These are phyloP conservation scores for Planiliza haematocheilus DNA, from an alignment of 2,113 vertebrate species.

Conservation along the genomic window DNA sequence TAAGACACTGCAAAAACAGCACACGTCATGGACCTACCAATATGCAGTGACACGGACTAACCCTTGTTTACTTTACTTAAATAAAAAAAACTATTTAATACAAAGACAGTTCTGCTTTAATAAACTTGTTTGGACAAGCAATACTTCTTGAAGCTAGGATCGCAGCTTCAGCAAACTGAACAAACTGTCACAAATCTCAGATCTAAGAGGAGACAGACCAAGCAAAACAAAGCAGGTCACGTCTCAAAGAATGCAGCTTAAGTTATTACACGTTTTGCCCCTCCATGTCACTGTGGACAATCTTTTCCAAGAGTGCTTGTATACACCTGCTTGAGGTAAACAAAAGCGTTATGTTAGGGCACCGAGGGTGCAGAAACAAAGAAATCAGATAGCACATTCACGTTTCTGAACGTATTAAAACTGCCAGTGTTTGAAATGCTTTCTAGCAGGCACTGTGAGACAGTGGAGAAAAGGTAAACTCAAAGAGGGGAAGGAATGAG, in stretches of 20 bases:
- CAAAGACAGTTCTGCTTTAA: not conserved
- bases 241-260: constrained; percentile 10
- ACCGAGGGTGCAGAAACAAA: not conserved
- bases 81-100: too few species aligned
- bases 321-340: constrained; percentile 15
- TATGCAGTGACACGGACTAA: not conserved
- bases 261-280: constrained; percentile 28
- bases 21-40: too few species aligned
- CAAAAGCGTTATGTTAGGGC: constrained; percentile 12
- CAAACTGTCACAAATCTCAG: constrained; percentile 16
- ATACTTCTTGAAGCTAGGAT: not conserved
- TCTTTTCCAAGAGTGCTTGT: constrained; percentile 7
- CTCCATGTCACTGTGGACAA: constrained; percentile 22
- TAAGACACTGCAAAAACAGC: too few species aligned
- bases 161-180: constrained; percentile 19
- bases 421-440: constrained; percentile 22
- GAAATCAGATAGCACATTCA: constrained; percentile 1
- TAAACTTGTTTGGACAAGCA: constrained; percentile 15
- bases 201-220: constrained; percentile 5
- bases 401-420: constrained; percentile 28
- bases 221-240: constrained; percentile 33
- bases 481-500: not conserved
- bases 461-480: constrained; percentile 18
- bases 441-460: constrained; percentile 3
- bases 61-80: not conserved